Conservation (phyloP, 2,888 invertebrate genomes). For the Caenorhabditis becei region DNA sequence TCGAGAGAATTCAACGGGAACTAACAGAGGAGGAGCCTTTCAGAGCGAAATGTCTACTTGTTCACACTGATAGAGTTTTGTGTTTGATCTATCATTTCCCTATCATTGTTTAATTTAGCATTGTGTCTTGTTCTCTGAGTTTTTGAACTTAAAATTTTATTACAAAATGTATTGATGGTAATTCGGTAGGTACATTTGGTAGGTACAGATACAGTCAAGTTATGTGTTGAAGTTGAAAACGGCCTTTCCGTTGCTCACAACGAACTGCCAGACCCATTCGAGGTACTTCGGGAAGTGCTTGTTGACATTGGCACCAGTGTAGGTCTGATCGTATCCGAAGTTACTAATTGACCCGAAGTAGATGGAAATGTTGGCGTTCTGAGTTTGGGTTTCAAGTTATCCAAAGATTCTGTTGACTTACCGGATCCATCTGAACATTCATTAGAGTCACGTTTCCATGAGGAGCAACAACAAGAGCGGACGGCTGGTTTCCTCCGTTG, state of each 20-base stretch:
- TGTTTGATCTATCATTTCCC: too few species aligned
- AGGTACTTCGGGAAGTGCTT: neutral
- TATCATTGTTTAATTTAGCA: too few species aligned
- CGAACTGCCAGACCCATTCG: slow-evolving; percentile 23
- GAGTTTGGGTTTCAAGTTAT: neutral
- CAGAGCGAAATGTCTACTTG: too few species aligned
- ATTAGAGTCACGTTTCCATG: slow-evolving; percentile 5
- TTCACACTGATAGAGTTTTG: too few species aligned
- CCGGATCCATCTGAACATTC: neutral
- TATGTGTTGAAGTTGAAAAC: slow-evolving; percentile 3
- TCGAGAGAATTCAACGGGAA: too few species aligned
- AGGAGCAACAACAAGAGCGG: neutral
- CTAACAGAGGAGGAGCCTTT: too few species aligned
- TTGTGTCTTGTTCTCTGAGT: too few species aligned
- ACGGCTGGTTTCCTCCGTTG: neutral
- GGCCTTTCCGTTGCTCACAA: slow-evolving; percentile 18
- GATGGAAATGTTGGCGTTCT: neutral
- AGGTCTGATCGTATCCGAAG: neutral
- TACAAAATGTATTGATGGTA: too few species aligned
- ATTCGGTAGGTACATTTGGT: too few species aligned
- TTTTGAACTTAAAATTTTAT: too few species aligned
- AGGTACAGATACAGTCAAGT: neutral
- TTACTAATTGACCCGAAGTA: neutral
- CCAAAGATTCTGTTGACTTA: neutral
- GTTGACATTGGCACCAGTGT: neutral